Base-by-base conservation (phyloP, 1,140 invertebrate genomes). In the Drosophila sulfurigaster region DNA sequence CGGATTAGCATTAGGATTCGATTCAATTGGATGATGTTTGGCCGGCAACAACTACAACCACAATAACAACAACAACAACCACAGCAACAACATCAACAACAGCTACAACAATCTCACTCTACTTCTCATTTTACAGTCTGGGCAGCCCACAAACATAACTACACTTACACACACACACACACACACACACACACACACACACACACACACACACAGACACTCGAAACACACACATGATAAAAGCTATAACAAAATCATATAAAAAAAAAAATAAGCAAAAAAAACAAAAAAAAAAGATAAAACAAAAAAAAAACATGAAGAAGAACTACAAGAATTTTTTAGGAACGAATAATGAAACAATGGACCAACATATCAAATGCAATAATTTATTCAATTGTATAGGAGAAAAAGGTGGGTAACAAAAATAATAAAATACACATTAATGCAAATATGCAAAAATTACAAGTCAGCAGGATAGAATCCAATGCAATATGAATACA, bases 321-420 rank as follows among this genome's bases (percentile, higher is more conserved):
- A 88, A 77, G 65, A 79, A 82, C 79, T 75, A 83, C 80, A 83
- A 78, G 80, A 87, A 88, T 87, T 88, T 87, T 89, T 89, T 89
- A 89, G 82, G 88, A 91, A 91, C 87, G 88, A 91, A 81, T 87
- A 83, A 83, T 87, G 88, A 91, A 91, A 91, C 88, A 91, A 91
- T 91, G 88, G 88, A 91, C 88, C 88, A 91, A 91, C 87, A 91
- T 87, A 91, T 91, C 87, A 91, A 91, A 91, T 81, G 88, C 87
- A 91, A 91, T 91, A 91, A 91, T 89, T 89, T 89, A 89, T 89
- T 85, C 48, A 89, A 81, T 81, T 89, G 81, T 89, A 89, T 85
- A 85, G 80, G 63, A 85, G 64, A 71, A 88, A 89, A 88, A 89
- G 83, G 83, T 88, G 76, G 76, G 82, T 67, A 62, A 65, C 13